Base-by-base conservation (phyloP, 2,113 vertebrate genomes). In the Vulpes vulpes region DNA sequence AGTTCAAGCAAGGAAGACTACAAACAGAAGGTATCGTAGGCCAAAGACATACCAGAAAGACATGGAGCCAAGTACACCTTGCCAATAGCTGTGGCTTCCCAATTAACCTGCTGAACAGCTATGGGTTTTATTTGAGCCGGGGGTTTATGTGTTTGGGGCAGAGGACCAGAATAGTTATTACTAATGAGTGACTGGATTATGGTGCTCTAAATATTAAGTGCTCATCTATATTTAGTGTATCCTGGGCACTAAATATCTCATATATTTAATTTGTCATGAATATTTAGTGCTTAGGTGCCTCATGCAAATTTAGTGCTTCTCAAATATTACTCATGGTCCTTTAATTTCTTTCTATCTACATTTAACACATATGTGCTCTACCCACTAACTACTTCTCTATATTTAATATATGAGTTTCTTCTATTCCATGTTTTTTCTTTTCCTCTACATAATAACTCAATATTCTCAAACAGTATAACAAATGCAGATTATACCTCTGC, bases 141-240 rank as follows among this genome's bases (percentile, higher is more conserved):
- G 30, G 27, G 53, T 91, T 84, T 79, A 73, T 49, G 19, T 86
- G 60, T 89, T 96, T 95, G 43, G 71, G 59, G 32, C 32, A 81
- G 38, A 90, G 12, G 32, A 25, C 27, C 90, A 96, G 38, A 89
- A 81, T 32, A 87, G 80, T 64, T 97, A 90, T 82, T 59, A 76
- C 30, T 51, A 86, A 38, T 82, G 38, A 83, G 35, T 81, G 30
- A 55, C 55, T 85, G n/a, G 55, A 92, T 92, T 69, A 96, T 89
- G 14, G 43, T 19, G 22, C 89, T 60, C 94, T 96, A 94, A 95
- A 95, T 95, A 89, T 51, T 95, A 95, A 94, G 55, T 91, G 60
- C 9, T 97, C 89, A 90, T 90, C 43, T 82, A 93, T 95, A 90
- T 84, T 96, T 94, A 92, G 57, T 67, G 16, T 80, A 89, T 57